These are phyloP conservation scores for Trematomus loennbergii DNA, from an alignment of 2,113 vertebrate genomes.

Conservation along the genomic window DNA sequence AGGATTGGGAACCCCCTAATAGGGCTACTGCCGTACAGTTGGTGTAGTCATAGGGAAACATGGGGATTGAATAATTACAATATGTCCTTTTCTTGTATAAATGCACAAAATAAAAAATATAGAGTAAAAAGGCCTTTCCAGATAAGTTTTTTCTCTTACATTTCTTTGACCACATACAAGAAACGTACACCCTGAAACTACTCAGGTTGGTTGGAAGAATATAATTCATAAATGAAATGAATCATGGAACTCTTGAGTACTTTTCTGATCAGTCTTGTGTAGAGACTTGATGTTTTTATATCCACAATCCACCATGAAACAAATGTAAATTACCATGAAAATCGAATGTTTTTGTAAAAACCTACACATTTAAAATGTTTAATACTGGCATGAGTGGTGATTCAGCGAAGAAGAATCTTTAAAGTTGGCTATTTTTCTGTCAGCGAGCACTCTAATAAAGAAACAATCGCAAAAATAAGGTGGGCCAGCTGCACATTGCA, in stretches of 20 bases:
- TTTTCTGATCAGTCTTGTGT: neutral
- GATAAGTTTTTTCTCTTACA: too few relatives aligned
- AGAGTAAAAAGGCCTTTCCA: too few relatives aligned
- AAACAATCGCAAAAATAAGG: neutral
- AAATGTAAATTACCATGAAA: too few relatives aligned
- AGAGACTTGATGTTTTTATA: neutral
- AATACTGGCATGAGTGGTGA: neutral
- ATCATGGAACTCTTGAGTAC: constrained; percentile 55
- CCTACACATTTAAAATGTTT: neutral
- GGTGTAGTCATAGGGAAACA: neutral
- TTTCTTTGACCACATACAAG: too few relatives aligned
- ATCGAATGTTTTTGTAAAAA: neutral
- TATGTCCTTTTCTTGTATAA: too few relatives aligned
- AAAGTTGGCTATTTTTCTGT: constrained; percentile 20
- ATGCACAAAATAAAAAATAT: too few relatives aligned
- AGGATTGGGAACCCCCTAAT: too few relatives aligned
- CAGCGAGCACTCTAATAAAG: neutral
- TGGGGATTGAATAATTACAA: neutral
- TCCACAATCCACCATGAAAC: neutral
- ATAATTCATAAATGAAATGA: constrained; percentile 66
- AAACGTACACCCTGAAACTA: too few relatives aligned
- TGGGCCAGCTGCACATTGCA: constrained; percentile 8
- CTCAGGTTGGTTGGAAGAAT: too few relatives aligned
- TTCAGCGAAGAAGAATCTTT: neutral
- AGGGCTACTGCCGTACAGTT: neutral